Percentiles rank a stretch among this genome's conserved stretches.
Evolutionary conservation across 1,140 invertebrate species (phyloP).

Genomic region (Conus ventricosus): DNA sequence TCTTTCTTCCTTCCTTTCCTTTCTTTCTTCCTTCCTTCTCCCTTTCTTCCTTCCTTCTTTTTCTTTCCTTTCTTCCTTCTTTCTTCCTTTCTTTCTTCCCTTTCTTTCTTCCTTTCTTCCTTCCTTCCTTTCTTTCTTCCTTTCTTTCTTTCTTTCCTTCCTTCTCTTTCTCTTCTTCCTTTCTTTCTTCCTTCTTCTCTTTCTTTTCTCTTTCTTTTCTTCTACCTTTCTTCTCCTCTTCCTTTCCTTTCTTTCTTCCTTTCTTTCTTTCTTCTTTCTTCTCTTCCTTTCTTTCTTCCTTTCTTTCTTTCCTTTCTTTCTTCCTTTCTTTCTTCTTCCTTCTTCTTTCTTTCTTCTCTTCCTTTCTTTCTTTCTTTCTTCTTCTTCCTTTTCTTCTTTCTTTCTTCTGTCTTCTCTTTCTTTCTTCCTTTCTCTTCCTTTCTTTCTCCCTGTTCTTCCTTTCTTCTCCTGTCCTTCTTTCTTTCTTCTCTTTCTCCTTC

Average conservation of each 20-base stretch:
- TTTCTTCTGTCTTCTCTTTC: background rate
- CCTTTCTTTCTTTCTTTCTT: background rate
- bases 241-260: too few relatives aligned
- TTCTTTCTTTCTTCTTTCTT: background rate
- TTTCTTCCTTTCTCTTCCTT: background rate
- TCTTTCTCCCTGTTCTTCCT: background rate
- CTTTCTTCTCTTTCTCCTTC: background rate
- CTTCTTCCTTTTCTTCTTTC: background rate
- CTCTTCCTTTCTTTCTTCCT: background rate
- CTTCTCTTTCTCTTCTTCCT: background rate
- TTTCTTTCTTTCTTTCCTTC: background rate
- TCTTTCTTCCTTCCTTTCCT: too few relatives aligned
- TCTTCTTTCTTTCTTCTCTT: background rate
- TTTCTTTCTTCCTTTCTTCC: too few relatives aligned
- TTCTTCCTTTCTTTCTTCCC: too few relatives aligned
- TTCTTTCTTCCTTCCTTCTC: too few relatives aligned
- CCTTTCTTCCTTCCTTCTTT: too few relatives aligned
- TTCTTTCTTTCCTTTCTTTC: background rate
- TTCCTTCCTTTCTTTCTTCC: too few relatives aligned
- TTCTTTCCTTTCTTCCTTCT: too few relatives aligned
- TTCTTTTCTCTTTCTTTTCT: background rate
- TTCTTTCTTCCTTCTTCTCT: background rate
- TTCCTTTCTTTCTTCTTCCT: background rate
- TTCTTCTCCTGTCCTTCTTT: background rate
- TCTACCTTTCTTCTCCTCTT: background rate